Evolutionary conservation across 2,113 vertebrate genomes (phyloP).

Genomic region (Halichoeres trimaculatus): DNA sequence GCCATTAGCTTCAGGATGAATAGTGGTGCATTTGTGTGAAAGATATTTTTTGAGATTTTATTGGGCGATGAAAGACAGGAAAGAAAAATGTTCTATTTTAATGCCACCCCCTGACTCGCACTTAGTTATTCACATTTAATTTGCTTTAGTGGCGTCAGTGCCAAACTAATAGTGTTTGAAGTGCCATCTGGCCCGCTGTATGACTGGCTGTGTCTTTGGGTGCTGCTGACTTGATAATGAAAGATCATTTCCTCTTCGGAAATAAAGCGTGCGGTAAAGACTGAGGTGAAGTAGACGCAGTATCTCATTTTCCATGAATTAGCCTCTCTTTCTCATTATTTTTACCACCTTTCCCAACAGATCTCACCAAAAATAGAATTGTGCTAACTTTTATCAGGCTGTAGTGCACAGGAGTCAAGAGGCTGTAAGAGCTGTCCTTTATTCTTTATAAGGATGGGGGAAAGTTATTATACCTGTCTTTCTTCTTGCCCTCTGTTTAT

Average conservation of each 20-base stretch:
- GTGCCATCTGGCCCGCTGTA: not conserved
- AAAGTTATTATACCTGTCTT: conserved; percentile 33
- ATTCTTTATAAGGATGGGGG: conserved; percentile 36
- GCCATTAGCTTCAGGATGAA: conserved; percentile 58
- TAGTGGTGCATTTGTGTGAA: not conserved
- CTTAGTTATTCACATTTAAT: conserved; percentile 2
- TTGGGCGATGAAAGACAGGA: not conserved
- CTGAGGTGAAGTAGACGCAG: not conserved
- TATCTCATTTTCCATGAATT: not conserved
- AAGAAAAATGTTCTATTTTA: not conserved
- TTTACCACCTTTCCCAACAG: not conserved
- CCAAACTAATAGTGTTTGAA: not conserved
- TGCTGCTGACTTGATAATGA: conserved; percentile 2
- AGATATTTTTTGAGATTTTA: conserved; percentile 8
- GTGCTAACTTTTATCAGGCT: conserved; percentile 27
- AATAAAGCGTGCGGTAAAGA: not conserved
- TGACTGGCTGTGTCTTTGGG: not conserved
- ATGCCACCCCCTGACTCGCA: not conserved
- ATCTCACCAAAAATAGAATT: not conserved
- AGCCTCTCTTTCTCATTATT: not conserved
- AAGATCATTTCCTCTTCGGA: not conserved
- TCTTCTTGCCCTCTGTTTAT: conserved; percentile 60
- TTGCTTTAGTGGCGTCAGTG: not conserved
- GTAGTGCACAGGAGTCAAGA: conserved; percentile 14
- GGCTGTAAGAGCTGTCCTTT: conserved; percentile 38